phyloP scores from a whole-genome alignment of 2,797 vertebrate genomes.

The Diplodus sargus region DNA sequence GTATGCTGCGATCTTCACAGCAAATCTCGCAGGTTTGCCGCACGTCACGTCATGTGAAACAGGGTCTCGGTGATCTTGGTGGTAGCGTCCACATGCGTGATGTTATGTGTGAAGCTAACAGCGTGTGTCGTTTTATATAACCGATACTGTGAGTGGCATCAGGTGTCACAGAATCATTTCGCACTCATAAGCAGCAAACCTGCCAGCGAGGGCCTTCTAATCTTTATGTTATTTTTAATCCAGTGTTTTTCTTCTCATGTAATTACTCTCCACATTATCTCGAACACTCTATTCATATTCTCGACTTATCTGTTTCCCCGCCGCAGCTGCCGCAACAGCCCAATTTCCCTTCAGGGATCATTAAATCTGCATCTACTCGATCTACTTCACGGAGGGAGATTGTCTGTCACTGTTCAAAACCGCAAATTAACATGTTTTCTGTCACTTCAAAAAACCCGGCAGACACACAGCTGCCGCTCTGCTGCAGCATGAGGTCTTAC shows the following conservation, averaged over 20 bases:
- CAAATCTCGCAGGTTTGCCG: neutral
- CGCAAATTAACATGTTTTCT: constrained; percentile 22
- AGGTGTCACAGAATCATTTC: neutral
- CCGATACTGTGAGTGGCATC: neutral
- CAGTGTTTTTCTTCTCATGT: constrained; percentile 13
- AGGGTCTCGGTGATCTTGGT: neutral
- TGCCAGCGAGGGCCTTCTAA: neutral
- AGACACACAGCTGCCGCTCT: neutral
- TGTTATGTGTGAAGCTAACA: neutral
- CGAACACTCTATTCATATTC: constrained; percentile 17
- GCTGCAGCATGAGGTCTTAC: neutral
- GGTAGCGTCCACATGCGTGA: neutral
- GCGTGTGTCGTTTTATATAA: neutral
- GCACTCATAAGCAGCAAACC: neutral
- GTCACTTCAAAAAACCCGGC: neutral
- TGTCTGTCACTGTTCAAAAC: constrained; percentile 3
- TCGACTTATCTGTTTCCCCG: constrained; percentile 15
- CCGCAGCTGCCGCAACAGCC: constrained; percentile 31
- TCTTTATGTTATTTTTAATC: constrained; percentile 5
- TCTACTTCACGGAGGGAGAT: constrained; percentile 14
- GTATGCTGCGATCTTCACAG: neutral
- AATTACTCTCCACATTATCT: constrained; percentile 33
- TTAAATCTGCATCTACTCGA: constrained; percentile 51
- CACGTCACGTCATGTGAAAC: neutral
- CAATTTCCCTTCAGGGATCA: constrained; percentile 51